Conservation (phyloP, 2,113 vertebrate genomes). For the Alosa alosa region DNA sequence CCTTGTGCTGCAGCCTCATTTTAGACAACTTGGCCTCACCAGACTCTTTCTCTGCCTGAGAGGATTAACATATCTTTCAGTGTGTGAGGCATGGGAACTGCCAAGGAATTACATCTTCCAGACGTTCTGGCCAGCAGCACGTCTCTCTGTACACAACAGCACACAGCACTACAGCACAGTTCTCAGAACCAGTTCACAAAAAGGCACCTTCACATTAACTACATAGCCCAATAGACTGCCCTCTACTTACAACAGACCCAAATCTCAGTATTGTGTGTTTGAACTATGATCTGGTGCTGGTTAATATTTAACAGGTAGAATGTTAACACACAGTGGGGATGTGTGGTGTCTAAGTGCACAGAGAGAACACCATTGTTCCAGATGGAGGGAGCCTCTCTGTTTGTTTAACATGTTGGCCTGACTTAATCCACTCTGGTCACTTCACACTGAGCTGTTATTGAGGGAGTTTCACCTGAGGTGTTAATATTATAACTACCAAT, state of each 20-base stretch:
- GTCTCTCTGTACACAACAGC: background rate
- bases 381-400: background rate
- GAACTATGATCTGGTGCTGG: background rate
- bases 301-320: background rate
- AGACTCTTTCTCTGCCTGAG: slow-evolving; percentile 79
- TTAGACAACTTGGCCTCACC: slow-evolving; percentile 81
- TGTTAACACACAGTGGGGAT: background rate
- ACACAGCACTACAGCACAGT: too few relatives aligned
- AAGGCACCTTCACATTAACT: background rate
- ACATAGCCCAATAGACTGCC: background rate
- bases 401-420: background rate
- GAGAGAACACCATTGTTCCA: background rate
- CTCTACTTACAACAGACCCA: background rate
- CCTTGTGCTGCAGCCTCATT: slow-evolving; percentile 85
- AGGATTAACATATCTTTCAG: background rate
- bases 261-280: background rate
- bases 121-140: background rate
- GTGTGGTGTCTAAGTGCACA: background rate
- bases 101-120: background rate
- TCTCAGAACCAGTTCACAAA: background rate
- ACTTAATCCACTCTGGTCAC: background rate
- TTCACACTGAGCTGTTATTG: background rate
- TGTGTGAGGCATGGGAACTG: background rate
- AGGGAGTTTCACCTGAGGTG: too few relatives aligned
- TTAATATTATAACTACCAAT: too few relatives aligned